Evolutionary conservation across 2,113 vertebrate genomes (phyloP).

Genomic region (Callaeas wilsoni): DNA sequence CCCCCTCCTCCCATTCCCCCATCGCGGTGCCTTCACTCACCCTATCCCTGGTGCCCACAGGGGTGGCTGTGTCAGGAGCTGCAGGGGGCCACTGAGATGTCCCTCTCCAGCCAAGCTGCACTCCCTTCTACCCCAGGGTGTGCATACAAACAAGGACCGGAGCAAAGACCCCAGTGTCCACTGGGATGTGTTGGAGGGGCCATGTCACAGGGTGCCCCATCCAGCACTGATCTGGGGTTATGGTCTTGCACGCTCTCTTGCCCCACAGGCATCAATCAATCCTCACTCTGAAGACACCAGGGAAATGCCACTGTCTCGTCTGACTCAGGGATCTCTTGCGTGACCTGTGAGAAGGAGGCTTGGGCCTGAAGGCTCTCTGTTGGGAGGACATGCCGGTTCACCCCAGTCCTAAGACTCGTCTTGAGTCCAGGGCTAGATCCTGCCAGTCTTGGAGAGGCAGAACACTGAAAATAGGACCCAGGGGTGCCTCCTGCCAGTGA

Average conservation of each 20-base stretch:
- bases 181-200: rapidly evolving
- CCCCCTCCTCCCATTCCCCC: background rate
- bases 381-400: background rate
- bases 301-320: background rate
- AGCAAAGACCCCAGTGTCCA: background rate
- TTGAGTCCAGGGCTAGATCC: background rate
- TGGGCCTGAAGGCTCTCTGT: background rate
- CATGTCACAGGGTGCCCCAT: background rate
- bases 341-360: background rate
- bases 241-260: rapidly evolving
- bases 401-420: background rate
- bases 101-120: background rate
- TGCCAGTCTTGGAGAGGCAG: background rate
- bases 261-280: background rate
- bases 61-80: background rate
- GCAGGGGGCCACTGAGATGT: rapidly evolving
- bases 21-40: rapidly evolving
- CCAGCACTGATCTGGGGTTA: background rate
- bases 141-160: background rate
- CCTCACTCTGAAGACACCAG: slow-evolving; percentile 16
- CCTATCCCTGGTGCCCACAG: background rate
- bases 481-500: background rate
- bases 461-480: background rate
- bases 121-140: background rate
- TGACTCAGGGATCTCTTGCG: rapidly evolving